Evolutionary conservation across 2,888 invertebrate genomes (phyloP).

Genomic region (Acanthosepion esculentum): DNA sequence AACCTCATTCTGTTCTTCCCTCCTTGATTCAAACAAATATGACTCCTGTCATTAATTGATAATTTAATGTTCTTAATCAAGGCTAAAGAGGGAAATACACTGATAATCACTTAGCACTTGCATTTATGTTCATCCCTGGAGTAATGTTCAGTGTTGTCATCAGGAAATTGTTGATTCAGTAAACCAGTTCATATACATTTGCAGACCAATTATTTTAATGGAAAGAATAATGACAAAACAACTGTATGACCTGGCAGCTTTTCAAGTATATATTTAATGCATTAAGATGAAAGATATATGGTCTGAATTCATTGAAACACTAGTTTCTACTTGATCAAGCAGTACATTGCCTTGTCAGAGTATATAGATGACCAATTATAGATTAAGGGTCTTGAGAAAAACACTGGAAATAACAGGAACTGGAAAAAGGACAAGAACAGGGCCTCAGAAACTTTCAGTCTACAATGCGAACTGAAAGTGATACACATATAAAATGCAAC

Average conservation of each 20-base stretch:
- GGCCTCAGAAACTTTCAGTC: background rate
- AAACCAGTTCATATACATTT: background rate
- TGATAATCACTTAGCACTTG: background rate
- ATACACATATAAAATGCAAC: too few species aligned
- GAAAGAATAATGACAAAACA: background rate
- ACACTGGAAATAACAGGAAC: background rate
- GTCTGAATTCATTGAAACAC: background rate
- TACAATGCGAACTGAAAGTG: background rate
- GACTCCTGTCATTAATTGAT: background rate
- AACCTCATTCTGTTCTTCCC: too few species aligned
- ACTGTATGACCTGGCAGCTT: background rate
- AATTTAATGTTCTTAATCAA: background rate
- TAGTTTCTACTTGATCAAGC: background rate
- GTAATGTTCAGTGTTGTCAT: background rate
- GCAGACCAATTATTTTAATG: background rate
- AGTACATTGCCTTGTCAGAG: background rate
- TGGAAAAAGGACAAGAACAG: too few species aligned
- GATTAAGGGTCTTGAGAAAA: background rate
- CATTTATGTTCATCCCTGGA: background rate
- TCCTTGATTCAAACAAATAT: too few species aligned
- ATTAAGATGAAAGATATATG: background rate
- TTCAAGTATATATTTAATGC: too few species aligned
- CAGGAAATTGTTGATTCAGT: conserved; percentile 16
- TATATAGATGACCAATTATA: background rate
- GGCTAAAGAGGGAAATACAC: background rate